Base-by-base conservation (phyloP, 2,888 invertebrate genomes). In the Pristionchus mayeri region DNA sequence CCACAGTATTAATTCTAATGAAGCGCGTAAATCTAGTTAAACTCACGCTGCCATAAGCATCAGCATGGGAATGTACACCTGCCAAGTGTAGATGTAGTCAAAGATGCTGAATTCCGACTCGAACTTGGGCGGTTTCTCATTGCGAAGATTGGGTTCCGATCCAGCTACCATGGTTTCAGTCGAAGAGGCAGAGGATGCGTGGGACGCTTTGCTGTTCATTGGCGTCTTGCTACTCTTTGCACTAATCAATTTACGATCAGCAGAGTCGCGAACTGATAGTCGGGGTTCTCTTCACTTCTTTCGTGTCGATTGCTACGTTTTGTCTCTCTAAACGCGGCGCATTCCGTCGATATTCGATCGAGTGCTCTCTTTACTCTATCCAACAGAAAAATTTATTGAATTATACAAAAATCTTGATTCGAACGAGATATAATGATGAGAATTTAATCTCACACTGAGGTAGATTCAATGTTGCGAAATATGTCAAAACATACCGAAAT, bases 181-280 rank as follows among this genome's bases (percentile, higher is more conserved):
- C 37, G 34, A 67, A 30, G 67, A 67, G 67, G 67, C 3, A 11
- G 37, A 37, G 67, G 37, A n/a, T n/a, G n/a, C n/a, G n/a, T n/a
- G n/a, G n/a, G n/a, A n/a, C n/a, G n/a, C n/a, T n/a, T n/a, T n/a
- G n/a, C n/a, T n/a, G n/a, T n/a, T n/a, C n/a, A n/a, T n/a, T n/a
- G n/a, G n/a, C n/a, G 63, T 27, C 13, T 18, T 30, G 16, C 16
- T 13, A 54, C 40, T 67, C 18, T 27, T 37, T 40, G 67, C 67
- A n/a, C 27, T 67, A 67, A 34, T 67, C 71, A 24, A 63, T 71
- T 40, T 71, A n/a, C 40, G 40, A 40, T 71, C 71, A 40, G 71
- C 40, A 37, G 71, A 16, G 34, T 40, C 37, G 40, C 40, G 71
- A 71, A 71, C 71, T 44, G 71, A 71, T 71, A 40, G 37, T 7